Base-by-base conservation (phyloP, 2,113 vertebrate genomes). In the Larimichthys crocea region DNA sequence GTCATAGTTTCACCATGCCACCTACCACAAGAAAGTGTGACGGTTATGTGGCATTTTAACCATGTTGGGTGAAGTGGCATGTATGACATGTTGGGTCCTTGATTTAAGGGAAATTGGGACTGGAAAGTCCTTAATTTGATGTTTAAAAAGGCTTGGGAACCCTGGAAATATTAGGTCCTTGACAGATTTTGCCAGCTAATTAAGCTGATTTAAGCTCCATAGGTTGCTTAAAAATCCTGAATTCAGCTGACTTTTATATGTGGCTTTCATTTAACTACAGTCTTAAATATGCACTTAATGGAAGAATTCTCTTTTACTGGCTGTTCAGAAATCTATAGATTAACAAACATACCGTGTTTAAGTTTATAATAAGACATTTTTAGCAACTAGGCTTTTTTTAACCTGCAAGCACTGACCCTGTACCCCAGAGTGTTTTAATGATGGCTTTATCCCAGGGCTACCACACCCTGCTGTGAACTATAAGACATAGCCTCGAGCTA, bases 401-500 rank as follows among this genome's bases (percentile, higher is more conserved):
- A 67, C 48, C 66, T 7, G 7, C 29, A 70, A 74, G n/a, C 57
- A 73, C 50, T 71, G 78, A 78, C 52, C 61, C 40, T 29, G 29
- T 49, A 50, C 68, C 26, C 50, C 14, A 42, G 50, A 24, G 68
- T 68, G 65, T 56, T 48, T 17, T 74, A 74, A 76, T 31, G 29
- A 17, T 29, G 55, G 49, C 31, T 76, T 65, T 66, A 44, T 80
- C 67, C 55, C n/a, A 67, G 26, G 57, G 66, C 74, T 88, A 57
- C 63, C 50, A 5, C 22, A 62, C 6, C 66, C 66, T 63, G 64
- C 63, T 79, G 70, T 74, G 55, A 69, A 67, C 84, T 66, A 35
- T 62, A 65, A 68, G 20, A 31, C 52, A 69, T 79, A 70, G 61
- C 83, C 86, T 86, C 5, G n/a, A 85, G 74, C 76, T 67, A 82